Conservation (phyloP, 2,113 vertebrate genomes). For the Origma solitaria region DNA sequence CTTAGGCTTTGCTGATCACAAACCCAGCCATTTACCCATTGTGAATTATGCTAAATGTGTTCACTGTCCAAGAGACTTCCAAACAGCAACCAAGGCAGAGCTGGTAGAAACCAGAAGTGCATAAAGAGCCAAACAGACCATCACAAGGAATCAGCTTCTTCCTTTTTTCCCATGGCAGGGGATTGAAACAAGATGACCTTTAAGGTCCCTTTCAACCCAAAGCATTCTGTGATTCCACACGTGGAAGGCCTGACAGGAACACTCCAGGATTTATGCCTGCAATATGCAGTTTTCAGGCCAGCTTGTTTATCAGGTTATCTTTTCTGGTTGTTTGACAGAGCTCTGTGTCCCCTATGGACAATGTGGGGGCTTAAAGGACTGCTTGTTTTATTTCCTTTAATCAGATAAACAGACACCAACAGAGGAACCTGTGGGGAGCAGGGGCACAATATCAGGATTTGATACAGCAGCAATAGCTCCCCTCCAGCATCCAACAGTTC, state of each 20-base stretch:
- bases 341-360: not conserved
- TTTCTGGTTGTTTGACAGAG: not conserved
- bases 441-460: not conserved
- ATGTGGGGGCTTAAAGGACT: not conserved
- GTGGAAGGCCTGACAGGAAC: not conserved
- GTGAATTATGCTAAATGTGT: fast-evolving
- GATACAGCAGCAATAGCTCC: not conserved
- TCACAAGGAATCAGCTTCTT: not conserved
- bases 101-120: not conserved
- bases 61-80: not conserved
- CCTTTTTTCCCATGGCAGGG: not conserved
- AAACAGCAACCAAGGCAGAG: not conserved
- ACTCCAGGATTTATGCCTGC: not conserved
- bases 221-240: not conserved
- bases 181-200: not conserved
- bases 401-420: not conserved
- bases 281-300: not conserved
- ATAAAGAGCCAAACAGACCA: not conserved
- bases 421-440: not conserved
- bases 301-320: not conserved
- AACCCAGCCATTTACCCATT: not conserved
- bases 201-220: not conserved
- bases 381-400: not conserved
- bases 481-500: fast-evolving
- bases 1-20: not conserved